A percentile compares a stretch with the other conserved stretches of the same genome.
Conservation (phyloP, 2,797 vertebrate genomes). For the Triplophysa yarkandensis region DNA sequence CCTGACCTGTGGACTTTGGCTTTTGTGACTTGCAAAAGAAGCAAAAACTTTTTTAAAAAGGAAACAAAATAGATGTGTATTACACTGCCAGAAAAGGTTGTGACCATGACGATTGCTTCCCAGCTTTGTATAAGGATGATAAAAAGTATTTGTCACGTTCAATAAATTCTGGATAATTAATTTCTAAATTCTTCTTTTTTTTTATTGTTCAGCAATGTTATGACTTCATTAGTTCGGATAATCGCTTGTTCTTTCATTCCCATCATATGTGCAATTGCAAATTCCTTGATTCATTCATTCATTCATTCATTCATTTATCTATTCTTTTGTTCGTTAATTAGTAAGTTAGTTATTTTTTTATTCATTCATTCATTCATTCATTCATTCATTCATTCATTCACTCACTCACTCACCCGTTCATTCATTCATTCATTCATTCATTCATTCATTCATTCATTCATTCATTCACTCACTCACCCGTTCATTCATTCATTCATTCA, state of each 20-base stretch:
- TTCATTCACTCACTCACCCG: background rate
- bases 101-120: background rate
- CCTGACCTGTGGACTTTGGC: conserved; percentile 19
- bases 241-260: too few species aligned
- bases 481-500: background rate
- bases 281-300: background rate
- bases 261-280: too few species aligned
- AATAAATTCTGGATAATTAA: background rate
- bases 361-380: too few species aligned
- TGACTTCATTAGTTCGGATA: background rate
- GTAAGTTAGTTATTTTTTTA: too few species aligned
- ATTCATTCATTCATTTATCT: background rate
- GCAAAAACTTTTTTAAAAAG: conserved; percentile 1
- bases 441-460: background rate
- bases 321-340: background rate
- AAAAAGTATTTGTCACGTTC: too few species aligned
- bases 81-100: background rate
- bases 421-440: background rate
- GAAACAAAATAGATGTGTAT: background rate
- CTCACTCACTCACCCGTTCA: too few species aligned
- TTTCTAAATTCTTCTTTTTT: background rate
- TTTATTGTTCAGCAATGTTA: too few species aligned
- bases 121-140: background rate
- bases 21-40: conserved; percentile 15
- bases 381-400: background rate